Percentiles rank a stretch among this genome's conserved stretches.
phyloP scores from a whole-genome alignment of 2,888 invertebrate genomes.

The Diplolepis rosae region DNA sequence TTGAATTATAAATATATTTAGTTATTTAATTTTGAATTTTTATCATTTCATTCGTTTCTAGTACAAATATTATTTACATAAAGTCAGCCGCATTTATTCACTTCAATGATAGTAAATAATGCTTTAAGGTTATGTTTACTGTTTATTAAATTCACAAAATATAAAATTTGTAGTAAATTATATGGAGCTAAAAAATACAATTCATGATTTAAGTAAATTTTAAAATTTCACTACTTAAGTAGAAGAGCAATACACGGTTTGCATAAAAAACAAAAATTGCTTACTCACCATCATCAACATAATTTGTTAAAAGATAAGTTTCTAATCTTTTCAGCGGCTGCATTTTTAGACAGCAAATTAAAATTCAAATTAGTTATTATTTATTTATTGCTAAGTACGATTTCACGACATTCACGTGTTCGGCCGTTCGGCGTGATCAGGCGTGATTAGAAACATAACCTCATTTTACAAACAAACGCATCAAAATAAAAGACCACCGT shows the following conservation, averaged over 20 bases:
- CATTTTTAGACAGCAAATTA: neutral
- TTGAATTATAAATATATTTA: neutral
- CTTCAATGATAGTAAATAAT: too few relatives aligned
- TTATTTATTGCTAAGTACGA: neutral
- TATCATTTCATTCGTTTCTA: neutral
- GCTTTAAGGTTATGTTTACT: neutral
- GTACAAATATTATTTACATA: too few relatives aligned
- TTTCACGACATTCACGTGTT: neutral
- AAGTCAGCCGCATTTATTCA: too few relatives aligned
- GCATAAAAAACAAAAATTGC: neutral
- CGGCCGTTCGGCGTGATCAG: too few relatives aligned
- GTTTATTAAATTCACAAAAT: neutral
- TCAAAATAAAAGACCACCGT: too few relatives aligned
- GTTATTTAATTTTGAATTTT: neutral
- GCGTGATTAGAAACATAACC: neutral
- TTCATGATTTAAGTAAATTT: neutral
- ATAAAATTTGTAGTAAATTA: neutral
- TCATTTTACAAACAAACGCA: too few relatives aligned
- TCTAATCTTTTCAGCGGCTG: neutral
- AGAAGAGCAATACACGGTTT: neutral
- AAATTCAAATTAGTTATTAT: neutral
- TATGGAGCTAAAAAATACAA: neutral
- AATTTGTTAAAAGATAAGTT: slow-evolving; percentile 12
- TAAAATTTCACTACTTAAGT: neutral
- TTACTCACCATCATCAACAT: neutral